These are phyloP conservation scores for Lutraria lutraria DNA, from an alignment of 2,888 invertebrate genomes.

Conservation along the genomic window DNA sequence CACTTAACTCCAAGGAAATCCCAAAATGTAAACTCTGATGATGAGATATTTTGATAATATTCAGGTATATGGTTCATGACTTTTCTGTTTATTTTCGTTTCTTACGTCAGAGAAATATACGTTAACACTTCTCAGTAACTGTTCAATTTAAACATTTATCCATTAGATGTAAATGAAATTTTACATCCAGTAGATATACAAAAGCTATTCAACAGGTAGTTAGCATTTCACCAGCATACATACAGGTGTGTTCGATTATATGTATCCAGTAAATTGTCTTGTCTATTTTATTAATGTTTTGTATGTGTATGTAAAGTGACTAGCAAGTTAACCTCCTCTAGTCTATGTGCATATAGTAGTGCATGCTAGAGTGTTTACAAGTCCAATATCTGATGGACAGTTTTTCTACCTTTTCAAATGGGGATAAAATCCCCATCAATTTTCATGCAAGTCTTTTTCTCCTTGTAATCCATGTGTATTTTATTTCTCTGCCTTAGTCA, in stretches of 20 bases:
- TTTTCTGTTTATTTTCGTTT: background rate
- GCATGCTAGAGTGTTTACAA: too few relatives aligned
- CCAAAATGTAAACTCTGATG: background rate
- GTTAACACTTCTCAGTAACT: background rate
- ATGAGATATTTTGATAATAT: background rate
- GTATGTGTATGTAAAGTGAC: background rate
- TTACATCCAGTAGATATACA: background rate
- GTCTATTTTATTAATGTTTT: background rate
- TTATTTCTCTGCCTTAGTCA: too few relatives aligned
- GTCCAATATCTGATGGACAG: too few relatives aligned
- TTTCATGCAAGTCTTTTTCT: too few relatives aligned
- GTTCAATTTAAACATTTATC: background rate
- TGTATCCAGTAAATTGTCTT: background rate
- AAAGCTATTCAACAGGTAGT: conserved; percentile 14
- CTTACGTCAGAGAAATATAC: background rate
- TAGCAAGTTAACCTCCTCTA: too few relatives aligned
- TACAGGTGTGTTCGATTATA: background rate
- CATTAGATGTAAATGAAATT: background rate
- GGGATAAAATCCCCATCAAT: too few relatives aligned
- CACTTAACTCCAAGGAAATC: too few relatives aligned
- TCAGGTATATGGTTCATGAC: background rate
- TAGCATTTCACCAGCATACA: background rate
- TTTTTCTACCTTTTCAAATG: too few relatives aligned
- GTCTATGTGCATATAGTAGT: too few relatives aligned
- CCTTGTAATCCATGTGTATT: too few relatives aligned